Evolutionary conservation across 2,113 vertebrate genomes (phyloP), one percentile per base, ranked within the genome.

Genomic region (Ahaetulla prasina): DNA sequence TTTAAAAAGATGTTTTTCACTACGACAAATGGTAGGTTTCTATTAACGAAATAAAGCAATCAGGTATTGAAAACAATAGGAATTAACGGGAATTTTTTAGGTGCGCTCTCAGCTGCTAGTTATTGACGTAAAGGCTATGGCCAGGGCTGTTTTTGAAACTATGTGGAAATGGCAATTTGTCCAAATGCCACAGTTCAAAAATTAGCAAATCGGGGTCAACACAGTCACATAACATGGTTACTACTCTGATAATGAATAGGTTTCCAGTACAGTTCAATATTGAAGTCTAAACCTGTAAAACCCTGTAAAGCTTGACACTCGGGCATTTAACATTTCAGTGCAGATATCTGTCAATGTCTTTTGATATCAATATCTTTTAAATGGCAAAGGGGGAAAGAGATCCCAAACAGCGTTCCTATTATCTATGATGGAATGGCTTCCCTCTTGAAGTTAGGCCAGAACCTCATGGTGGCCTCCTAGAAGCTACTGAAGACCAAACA

Each of bases 21-120:
- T 12, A 47, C 1, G 0, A 89, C 54, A 88, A 30, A 93, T 92
- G 50, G 18, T 20, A 53, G 87, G 23, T n/a, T 1, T 63, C 93
- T 80, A 35, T 89, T 94, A 94, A 92, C 45, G 74, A 57, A 92
- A 94, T 54, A 92, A 47, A 85, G 45, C 7, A 9, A 86, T 54
- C 0, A 0, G 52, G 53, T 39, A 45, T 39, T 63, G 80, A 93
- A 27, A 93, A 6, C 43, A 45, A 54, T 55, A 60, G 30, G 92
- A 94, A 5, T 2, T 2, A 9, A 35, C 0, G 2, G 12, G 14
- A 68, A 35, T 18, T 35, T 68, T 80, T 39, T 20, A 80, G 2
- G 43, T 80, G 8, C 0, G 8, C 2, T 80, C 8, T 80, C 68
- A 80, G 35, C 18, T 80, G 35, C 16, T 80, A 35, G 68, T 80